phyloP scores from a whole-genome alignment of 1,140 invertebrate genomes.

The Ceratitis capitata region DNA sequence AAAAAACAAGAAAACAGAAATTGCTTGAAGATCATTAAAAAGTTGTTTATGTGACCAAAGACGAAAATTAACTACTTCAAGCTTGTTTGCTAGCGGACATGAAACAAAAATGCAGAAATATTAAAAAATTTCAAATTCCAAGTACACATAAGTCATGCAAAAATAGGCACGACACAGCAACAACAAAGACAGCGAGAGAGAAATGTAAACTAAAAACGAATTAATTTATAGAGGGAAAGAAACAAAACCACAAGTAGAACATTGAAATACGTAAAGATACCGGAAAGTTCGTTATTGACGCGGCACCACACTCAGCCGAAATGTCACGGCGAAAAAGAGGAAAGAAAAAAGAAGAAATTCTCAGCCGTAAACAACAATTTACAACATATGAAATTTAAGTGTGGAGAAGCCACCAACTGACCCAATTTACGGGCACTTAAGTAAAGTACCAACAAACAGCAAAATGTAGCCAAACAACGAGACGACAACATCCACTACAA shows the following conservation, averaged over 20 bases:
- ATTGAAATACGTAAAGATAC: conserved; percentile 50
- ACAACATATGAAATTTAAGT: conserved; percentile 57
- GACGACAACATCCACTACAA: not conserved
- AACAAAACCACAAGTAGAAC: conserved; percentile 38
- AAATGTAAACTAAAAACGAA: not conserved
- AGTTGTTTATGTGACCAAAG: not conserved
- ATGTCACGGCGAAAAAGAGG: conserved; percentile 42
- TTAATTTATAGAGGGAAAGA: not conserved
- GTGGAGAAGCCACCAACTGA: conserved; percentile 58
- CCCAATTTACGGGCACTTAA: conserved; percentile 64
- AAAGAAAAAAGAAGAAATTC: too few species aligned
- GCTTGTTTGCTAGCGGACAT: not conserved
- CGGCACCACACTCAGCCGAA: not conserved
- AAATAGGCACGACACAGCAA: not conserved
- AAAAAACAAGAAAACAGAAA: not conserved
- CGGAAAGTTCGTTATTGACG: conserved; percentile 41
- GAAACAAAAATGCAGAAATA: not conserved
- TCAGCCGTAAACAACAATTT: conserved; percentile 57
- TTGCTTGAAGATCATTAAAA: not conserved
- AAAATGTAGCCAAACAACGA: too few species aligned
- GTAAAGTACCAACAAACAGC: conserved; percentile 48
- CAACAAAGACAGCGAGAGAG: not conserved
- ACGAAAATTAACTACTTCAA: not conserved
- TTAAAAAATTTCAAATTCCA: not conserved
- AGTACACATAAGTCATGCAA: not conserved